Base-by-base conservation (phyloP, 2,113 vertebrate genomes). In the Menidia beryllina region DNA sequence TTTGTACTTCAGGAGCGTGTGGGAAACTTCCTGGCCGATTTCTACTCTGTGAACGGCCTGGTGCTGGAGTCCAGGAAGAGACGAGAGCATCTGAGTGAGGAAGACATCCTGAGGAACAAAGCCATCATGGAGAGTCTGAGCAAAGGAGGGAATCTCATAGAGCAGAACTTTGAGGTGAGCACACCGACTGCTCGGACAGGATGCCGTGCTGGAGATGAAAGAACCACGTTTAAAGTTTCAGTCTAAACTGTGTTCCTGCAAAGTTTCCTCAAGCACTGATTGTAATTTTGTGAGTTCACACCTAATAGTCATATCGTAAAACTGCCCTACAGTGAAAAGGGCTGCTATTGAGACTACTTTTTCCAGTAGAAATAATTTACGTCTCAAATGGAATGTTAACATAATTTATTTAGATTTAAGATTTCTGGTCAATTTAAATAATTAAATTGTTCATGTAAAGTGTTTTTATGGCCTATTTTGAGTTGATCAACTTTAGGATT, bases 91-190 rank as follows among this genome's bases (percentile, higher is more conserved):
- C 94, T 99, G 77, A 99, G 96, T 34, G 97, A 99, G 87, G 98
- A 99, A 84, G 98, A 99, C 81, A 99, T 99, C 80, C 91, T 99
- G 88, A 94, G 98, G 80, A 99, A 99, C 79, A 99, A 99, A 91
- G 97, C 98, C 56, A 98, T 99, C 86, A 98, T 99, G 97, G 98
- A 99, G 93, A 99, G 97, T 86, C 93, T 99, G 67, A 99, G 97
- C 81, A 99, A 99, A 94, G 97, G 97, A 51, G 98, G 96, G 51
- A 98, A 95, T 81, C 88, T 99, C 77, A 95, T 96, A 75, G 97
- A 99, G 76, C 98, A 99, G 79, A 98, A 95, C 76, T 98, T 98
- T 68, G 98, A 99, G 96, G 98, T 98, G 92, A 12, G 43, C 45
- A 6, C 41, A 15, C 13, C 39, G 13, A 43, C 41, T 12, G 41